phyloP scores from a whole-genome alignment of 2,797 vertebrate genomes.

The Sorex maritimensis region DNA sequence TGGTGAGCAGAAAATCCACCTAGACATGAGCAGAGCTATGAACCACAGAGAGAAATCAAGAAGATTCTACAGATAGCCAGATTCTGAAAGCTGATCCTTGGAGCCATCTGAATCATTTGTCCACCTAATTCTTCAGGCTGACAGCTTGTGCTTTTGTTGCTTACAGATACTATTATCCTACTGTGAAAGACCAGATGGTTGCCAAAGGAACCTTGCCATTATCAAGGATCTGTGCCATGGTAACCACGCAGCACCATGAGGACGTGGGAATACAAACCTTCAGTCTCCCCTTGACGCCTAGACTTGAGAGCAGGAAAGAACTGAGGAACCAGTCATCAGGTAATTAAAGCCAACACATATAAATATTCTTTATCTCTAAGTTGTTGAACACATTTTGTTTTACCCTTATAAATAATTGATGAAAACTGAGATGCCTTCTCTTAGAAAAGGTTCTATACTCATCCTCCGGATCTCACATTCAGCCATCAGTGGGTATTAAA shows the following conservation, averaged over 20 bases:
- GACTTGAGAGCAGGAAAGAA: slow-evolving; percentile 88
- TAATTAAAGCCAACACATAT: slow-evolving; percentile 81
- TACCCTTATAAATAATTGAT: slow-evolving; percentile 46
- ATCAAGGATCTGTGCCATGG: slow-evolving; percentile 97
- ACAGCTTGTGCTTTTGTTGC: slow-evolving; percentile 65
- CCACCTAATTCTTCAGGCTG: slow-evolving; percentile 40
- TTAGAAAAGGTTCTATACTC: slow-evolving; percentile 1
- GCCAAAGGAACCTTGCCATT: slow-evolving; percentile 95
- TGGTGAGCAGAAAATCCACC: slow-evolving; percentile 37
- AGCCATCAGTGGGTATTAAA: too few relatives aligned
- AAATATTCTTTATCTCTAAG: slow-evolving; percentile 64
- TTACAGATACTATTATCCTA: slow-evolving; percentile 98
- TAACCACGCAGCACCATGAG: slow-evolving; percentile 94
- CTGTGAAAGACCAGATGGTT: slow-evolving; percentile 97
- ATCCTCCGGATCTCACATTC: too few relatives aligned
- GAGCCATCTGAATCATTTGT: slow-evolving; percentile 43
- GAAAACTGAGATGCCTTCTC: slow-evolving; percentile 27
- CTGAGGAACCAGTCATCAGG: slow-evolving; percentile 92
- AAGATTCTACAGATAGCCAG: slow-evolving; percentile 35
- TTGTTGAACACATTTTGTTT: slow-evolving; percentile 13
- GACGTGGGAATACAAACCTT: slow-evolving; percentile 94
- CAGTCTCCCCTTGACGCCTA: slow-evolving; percentile 94
- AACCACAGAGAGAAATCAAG: not conserved
- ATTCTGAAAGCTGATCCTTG: slow-evolving; percentile 60
- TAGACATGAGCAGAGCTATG: not conserved